Percentiles rank a stretch among this genome's conserved stretches.
Evolutionary conservation across 2,797 vertebrate genomes (phyloP).

Genomic region (Limnodromus scolopaceus): DNA sequence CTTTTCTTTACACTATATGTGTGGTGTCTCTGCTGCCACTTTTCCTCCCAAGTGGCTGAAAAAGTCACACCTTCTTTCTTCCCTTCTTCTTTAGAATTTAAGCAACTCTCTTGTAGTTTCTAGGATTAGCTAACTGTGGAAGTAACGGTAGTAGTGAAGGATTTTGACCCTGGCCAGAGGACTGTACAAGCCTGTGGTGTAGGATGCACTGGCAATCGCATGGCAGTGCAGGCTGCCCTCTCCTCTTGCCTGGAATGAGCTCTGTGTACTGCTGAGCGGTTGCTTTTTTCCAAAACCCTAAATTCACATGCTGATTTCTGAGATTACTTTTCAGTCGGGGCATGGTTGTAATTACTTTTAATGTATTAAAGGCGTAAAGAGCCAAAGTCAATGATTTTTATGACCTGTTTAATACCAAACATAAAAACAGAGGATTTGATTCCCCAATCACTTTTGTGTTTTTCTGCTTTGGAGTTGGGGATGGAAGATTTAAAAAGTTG

Average conservation of each 20-base stretch:
- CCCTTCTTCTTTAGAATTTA: not conserved
- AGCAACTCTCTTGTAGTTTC: not conserved
- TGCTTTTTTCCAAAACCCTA: conserved; percentile 10
- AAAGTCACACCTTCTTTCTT: not conserved
- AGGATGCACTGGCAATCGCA: not conserved
- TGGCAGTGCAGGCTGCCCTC: not conserved
- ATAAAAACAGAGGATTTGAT: not conserved
- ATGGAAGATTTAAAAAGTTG: not conserved
- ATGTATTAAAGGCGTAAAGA: not conserved
- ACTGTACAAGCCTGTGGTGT: not conserved
- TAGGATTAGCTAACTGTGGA: not conserved
- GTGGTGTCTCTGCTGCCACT: not conserved
- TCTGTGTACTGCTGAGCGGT: not conserved
- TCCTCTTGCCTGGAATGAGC: not conserved
- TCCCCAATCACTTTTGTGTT: not conserved
- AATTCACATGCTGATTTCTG: not conserved
- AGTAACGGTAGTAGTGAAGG: not conserved
- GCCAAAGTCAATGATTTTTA: conserved; percentile 64
- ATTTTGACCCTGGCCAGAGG: not conserved
- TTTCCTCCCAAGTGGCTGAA: not conserved
- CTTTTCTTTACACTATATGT: not conserved
- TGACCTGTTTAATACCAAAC: conserved; percentile 48
- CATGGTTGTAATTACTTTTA: conserved; percentile 36
- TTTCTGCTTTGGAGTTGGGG: not conserved
- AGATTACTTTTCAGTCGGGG: not conserved